A percentile compares a stretch with the other conserved stretches of the same genome.
Conservation (phyloP, 2,797 vertebrate species). For the Etheostoma nigrum region DNA sequence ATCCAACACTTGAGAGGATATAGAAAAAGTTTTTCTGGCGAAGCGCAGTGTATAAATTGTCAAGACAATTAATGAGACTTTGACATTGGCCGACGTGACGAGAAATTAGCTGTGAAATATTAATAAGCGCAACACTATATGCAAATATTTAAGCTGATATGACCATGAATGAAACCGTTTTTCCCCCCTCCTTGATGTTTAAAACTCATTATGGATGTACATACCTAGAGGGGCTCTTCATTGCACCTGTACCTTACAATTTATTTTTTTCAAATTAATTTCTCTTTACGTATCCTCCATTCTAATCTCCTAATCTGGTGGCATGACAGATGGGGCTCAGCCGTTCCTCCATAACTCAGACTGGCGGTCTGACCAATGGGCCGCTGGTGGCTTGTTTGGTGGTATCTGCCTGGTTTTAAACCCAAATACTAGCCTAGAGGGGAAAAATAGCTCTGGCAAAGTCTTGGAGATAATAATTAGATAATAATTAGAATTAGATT, state of each 20-base stretch:
- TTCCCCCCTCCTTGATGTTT: background rate
- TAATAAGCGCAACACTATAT: slow-evolving; percentile 25
- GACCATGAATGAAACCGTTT: background rate
- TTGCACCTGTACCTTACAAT: slow-evolving; percentile 45
- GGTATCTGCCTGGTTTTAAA: slow-evolving; percentile 35
- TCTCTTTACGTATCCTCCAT: slow-evolving; percentile 42
- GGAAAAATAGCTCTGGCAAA: slow-evolving; percentile 18
- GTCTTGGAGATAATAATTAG: slow-evolving; percentile 66
- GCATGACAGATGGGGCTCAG: slow-evolving; percentile 44
- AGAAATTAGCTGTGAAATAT: slow-evolving; percentile 46
- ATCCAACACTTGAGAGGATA: background rate
- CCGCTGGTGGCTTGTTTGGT: slow-evolving; percentile 28
- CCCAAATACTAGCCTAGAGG: slow-evolving; percentile 7
- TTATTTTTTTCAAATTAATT: slow-evolving; percentile 55
- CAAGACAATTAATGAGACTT: slow-evolving; percentile 33
- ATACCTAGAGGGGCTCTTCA: slow-evolving; percentile 13
- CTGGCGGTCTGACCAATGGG: slow-evolving; percentile 40
- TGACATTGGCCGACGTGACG: slow-evolving; percentile 7
- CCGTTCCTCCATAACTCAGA: slow-evolving; percentile 21
- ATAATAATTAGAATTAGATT: no score
- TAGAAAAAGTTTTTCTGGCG: background rate
- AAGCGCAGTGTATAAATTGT: background rate
- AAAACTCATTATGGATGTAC: slow-evolving; percentile 38
- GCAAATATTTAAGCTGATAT: slow-evolving; percentile 24
- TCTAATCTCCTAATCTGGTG: slow-evolving; percentile 39